Evolutionary conservation across 1,140 invertebrate genomes (phyloP).

Genomic region (Drosophila nebulosa): DNA sequence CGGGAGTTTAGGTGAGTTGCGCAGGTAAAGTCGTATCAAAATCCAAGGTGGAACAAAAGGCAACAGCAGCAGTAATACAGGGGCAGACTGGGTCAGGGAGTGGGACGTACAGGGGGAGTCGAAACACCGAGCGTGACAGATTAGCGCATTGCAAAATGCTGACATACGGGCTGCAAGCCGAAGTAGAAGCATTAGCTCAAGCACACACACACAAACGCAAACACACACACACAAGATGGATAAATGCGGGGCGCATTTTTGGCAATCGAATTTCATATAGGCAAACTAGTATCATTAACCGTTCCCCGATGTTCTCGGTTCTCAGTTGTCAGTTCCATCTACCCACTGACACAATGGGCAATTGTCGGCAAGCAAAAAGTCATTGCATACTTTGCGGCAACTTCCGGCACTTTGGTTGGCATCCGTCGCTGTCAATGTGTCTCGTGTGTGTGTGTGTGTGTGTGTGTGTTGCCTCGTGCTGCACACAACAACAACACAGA

Average conservation of each 20-base stretch:
- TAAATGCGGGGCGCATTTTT: constrained; percentile 55
- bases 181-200: background rate
- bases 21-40: constrained; percentile 49
- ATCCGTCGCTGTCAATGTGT: constrained; percentile 29
- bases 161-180: constrained; percentile 55
- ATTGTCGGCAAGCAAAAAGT: constrained; percentile 29
- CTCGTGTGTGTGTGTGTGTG: constrained; percentile 23
- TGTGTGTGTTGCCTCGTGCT: constrained; percentile 32
- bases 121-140: constrained; percentile 63
- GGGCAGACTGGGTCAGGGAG: background rate
- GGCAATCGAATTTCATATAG: constrained; percentile 37
- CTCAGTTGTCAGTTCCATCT: background rate
- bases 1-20: background rate
- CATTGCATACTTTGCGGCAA: constrained; percentile 71
- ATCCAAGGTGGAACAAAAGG: constrained; percentile 36
- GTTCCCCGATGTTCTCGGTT: background rate
- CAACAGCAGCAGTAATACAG: constrained; percentile 6
- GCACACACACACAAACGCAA: too few species aligned
- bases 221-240: constrained; percentile 26
- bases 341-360: constrained; percentile 22
- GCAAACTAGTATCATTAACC: constrained; percentile 22
- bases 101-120: background rate
- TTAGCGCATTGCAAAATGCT: constrained; percentile 65
- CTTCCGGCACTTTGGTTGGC: constrained; percentile 65
- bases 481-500: constrained; percentile 6